These are phyloP conservation scores for Gallinago stenura DNA, from an alignment of 2,797 vertebrate genomes.

Conservation along the genomic window DNA sequence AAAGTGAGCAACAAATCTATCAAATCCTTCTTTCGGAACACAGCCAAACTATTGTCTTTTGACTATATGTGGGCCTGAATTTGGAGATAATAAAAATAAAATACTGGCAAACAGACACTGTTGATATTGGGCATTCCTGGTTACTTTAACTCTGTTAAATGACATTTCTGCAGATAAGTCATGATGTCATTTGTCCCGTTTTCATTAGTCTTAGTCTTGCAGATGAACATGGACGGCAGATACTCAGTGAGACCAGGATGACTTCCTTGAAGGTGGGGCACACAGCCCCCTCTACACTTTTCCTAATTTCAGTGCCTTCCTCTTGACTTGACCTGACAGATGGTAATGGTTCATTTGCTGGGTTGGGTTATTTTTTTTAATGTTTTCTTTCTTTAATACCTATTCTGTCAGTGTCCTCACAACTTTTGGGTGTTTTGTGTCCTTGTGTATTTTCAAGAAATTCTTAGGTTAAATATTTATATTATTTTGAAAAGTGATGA, in stretches of 20 bases:
- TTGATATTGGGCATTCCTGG: background rate
- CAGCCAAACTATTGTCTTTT: background rate
- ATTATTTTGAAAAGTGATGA: conserved; percentile 41
- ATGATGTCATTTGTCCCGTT: background rate
- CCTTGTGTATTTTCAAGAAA: conserved; percentile 9
- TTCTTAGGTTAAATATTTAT: conserved; percentile 53
- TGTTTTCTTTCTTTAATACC: background rate
- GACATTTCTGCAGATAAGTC: background rate
- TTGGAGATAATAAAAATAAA: background rate
- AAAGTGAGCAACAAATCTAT: background rate
- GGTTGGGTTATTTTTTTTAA: background rate
- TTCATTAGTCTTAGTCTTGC: background rate
- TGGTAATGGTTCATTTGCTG: background rate
- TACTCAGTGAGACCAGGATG: background rate
- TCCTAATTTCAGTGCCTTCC: background rate
- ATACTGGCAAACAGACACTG: background rate
- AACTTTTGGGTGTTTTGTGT: background rate
- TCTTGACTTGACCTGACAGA: background rate
- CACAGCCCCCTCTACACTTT: no score
- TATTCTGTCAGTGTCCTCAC: background rate
- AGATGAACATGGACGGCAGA: background rate
- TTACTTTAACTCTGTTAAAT: background rate
- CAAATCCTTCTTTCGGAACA: background rate
- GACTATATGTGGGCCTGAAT: background rate
- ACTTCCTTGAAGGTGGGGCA: background rate